A percentile compares a stretch with the other conserved stretches of the same genome.
Evolutionary conservation across 2,888 invertebrate species (phyloP).

Genomic region (Pristionchus exspectatus): DNA sequence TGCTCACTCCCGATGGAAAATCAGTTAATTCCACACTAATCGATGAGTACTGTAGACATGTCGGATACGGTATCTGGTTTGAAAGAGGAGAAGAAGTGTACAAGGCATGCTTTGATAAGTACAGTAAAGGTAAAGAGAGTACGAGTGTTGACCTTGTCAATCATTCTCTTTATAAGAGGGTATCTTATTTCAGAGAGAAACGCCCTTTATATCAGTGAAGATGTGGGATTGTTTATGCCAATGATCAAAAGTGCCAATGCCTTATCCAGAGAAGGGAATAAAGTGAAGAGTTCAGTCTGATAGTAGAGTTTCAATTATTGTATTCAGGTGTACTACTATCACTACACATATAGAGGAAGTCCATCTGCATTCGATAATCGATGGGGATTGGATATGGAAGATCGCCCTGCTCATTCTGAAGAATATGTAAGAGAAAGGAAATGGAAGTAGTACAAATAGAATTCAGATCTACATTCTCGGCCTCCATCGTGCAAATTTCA

Average conservation of each 20-base stretch:
- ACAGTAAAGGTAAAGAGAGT: constrained; percentile 35
- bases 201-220: constrained; percentile 20
- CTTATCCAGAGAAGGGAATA: not conserved
- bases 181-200: not conserved
- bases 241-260: constrained; percentile 22
- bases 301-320: too few relatives aligned
- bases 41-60: constrained; percentile 44
- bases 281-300: not conserved
- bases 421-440: constrained; percentile 30
- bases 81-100: constrained; percentile 5
- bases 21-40: constrained; percentile 17
- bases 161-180: not conserved
- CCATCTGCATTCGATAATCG: constrained; percentile 27
- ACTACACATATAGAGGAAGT: constrained; percentile 31
- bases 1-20: constrained; percentile 9
- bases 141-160: not conserved
- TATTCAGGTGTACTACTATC: constrained; percentile 31
- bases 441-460: not conserved
- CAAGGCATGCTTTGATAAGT: constrained; percentile 36
- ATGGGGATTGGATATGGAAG: constrained; percentile 31
- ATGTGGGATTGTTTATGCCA: constrained; percentile 11
- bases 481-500: constrained; percentile 46
- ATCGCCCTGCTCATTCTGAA: constrained; percentile 46
- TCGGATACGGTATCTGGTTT: constrained; percentile 48
- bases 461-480: constrained; percentile 48